Base-by-base conservation (phyloP, 1,140 invertebrate species). In the Tribolium castaneum region DNA sequence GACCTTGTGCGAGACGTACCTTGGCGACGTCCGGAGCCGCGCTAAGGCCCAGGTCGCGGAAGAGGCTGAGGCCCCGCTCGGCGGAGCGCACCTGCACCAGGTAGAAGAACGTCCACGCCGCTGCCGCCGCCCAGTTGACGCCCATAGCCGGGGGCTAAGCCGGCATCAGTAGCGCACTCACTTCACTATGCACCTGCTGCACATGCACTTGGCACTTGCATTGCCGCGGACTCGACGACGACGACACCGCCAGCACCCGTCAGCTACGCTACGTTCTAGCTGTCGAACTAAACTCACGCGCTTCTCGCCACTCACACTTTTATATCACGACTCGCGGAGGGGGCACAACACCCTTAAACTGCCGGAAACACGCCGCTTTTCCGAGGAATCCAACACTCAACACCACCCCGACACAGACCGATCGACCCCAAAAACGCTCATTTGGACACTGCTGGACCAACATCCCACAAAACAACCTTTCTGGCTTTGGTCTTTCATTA, bases 91-190 rank as follows among this genome's bases (percentile, higher is more conserved):
- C 75, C 30, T 72, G 78, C 76, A 84, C 80, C 70, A 80, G 77
- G 80, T 80, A 80, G 75, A 84, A 77, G 52, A 80, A 81, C 70
- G 83, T 83, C 83, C 83, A 84, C 70, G 77, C 74, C 72, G 79
- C 71, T 80, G 76, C 79, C 59, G 75, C 77, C 76, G 78, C 54
- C 76, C 78, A 81, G 81, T 71, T 79, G 73, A 74, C 77, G 83
- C 83, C 83, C 83, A 84, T 84, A 83, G 81, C 83, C 83, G 77
- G 80, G 75, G 78, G 75, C 78, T 56, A 71, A 56, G 75, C 75
- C 77, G 76, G 73, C 78, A 81, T 81, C 70, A 80, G 77, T 77
- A 35, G 71, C 54, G 77, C 62, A 76, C 62, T 71, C 30, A 54
- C 66, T 74, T 74, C 77, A 78, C 73, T 39, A 35, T 78, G 56